A percentile compares a stretch with the other conserved stretches of the same genome.
Conservation (phyloP, 2,113 vertebrate genomes). For the Lophochroa leadbeateri region DNA sequence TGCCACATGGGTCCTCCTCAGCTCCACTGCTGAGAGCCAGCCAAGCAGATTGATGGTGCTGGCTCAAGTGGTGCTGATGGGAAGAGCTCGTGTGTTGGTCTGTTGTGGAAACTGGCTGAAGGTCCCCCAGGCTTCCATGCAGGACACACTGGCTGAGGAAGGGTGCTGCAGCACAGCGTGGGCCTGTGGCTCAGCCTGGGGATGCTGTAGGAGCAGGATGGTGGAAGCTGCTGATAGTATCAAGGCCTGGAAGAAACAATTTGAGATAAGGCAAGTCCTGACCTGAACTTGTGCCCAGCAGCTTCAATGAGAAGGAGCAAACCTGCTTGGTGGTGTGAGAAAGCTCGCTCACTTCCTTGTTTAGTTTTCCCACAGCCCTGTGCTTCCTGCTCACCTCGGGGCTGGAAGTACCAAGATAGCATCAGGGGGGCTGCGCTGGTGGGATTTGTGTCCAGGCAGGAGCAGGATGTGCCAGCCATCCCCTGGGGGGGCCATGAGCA, state of each 20-base stretch:
- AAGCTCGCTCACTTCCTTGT: slow-evolving; percentile 35
- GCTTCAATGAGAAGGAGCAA: not conserved
- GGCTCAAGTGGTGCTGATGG: not conserved
- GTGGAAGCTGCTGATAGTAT: not conserved
- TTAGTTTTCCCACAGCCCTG: slow-evolving; percentile 67
- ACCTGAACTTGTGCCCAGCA: slow-evolving; percentile 24
- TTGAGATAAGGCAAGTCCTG: not conserved
- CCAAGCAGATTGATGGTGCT: not conserved
- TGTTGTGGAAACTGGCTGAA: not conserved
- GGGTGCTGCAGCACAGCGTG: accelerated
- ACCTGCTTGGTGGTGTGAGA: slow-evolving; percentile 27
- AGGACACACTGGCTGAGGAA: accelerated
- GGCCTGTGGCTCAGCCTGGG: accelerated
- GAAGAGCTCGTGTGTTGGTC: not conserved
- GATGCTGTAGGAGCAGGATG: not conserved
- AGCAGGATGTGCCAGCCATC: slow-evolving; percentile 33
- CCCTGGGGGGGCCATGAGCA: not conserved
- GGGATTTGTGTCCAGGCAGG: not conserved
- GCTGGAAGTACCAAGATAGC: slow-evolving; percentile 39
- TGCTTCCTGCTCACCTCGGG: slow-evolving; percentile 10
- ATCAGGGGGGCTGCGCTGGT: not conserved
- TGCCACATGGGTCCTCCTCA: not conserved
- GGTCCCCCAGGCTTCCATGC: accelerated
- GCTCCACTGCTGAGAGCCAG: not conserved
- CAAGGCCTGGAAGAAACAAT: not conserved